These are phyloP conservation scores for Sphaeramia orbicularis DNA, from an alignment of 2,797 vertebrate species.

Conservation along the genomic window DNA sequence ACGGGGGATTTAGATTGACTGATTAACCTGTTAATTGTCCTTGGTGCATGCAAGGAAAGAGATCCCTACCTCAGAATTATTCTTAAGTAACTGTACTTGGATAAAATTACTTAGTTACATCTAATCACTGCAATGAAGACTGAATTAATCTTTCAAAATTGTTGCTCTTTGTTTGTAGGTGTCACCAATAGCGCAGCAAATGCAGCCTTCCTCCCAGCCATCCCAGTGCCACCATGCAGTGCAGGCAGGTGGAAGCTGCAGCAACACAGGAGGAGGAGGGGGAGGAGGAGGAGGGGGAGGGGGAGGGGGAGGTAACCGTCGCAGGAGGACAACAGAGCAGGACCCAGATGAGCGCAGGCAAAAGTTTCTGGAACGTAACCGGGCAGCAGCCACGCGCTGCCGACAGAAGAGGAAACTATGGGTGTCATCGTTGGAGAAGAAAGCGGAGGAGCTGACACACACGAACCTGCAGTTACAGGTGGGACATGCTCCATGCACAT, in stretches of 20 bases:
- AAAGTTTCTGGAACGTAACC: conserved; percentile 98
- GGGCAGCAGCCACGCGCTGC: conserved; percentile 97
- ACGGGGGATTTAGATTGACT: no score
- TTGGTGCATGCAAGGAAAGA: no score
- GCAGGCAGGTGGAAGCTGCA: conserved; percentile 82
- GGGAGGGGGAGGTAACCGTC: conserved; percentile 58
- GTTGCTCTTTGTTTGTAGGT: conserved; percentile 76
- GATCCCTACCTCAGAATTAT: no score
- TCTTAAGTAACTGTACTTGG: no score
- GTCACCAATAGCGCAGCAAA: conserved; percentile 90
- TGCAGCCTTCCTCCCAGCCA: conserved; percentile 87
- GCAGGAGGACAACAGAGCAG: conserved; percentile 90
- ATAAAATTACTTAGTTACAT: no score
- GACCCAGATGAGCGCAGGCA: conserved; percentile 95
- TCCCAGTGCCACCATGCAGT: conserved; percentile 83
- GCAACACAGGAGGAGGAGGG: conserved; percentile 35
- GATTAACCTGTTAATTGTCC: no score
- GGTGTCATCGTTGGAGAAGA: conserved; percentile 99
- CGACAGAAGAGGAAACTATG: conserved; percentile 99
- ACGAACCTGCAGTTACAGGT: conserved; percentile 97
- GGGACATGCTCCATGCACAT: conserved; percentile 8
- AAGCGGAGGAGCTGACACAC: conserved; percentile 98
- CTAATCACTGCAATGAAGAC: background rate
- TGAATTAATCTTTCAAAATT: background rate
- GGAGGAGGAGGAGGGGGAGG: conserved; percentile 33